These are phyloP conservation scores for Percopsis transmontana DNA, from an alignment of 2,113 vertebrate species.

Conservation along the genomic window DNA sequence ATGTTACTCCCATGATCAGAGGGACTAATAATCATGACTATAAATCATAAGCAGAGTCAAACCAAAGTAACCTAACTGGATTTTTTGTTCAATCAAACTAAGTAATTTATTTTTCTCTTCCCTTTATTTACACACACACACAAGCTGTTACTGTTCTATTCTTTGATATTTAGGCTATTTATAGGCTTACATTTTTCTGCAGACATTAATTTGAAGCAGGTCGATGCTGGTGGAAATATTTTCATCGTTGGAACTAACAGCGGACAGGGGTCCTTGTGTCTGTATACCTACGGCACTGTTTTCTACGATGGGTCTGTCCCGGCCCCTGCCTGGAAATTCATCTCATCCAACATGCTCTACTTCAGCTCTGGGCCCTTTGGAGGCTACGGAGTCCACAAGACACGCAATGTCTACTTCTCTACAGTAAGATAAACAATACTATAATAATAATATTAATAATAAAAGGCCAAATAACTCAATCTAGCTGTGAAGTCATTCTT, in stretches of 20 bases:
- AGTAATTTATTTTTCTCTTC: no score
- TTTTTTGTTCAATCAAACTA: no score
- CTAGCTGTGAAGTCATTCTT: no score
- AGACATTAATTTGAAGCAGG: constrained; percentile 16
- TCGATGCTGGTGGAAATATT: constrained; percentile 36
- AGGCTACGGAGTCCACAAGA: constrained; percentile 30
- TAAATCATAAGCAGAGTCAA: no score
- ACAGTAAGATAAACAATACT: constrained; percentile 4
- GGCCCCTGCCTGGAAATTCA: no score
- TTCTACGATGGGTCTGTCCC: no score
- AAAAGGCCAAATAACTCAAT: background rate
- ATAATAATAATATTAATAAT: no score
- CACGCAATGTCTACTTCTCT: fast-evolving
- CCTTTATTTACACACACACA: background rate
- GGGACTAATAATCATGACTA: no score
- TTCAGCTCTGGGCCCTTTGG: constrained; percentile 20
- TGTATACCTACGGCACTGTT: no score
- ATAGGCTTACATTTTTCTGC: background rate
- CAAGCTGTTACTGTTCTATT: background rate
- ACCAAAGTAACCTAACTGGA: no score
- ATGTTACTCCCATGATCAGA: no score
- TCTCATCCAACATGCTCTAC: constrained; percentile 8
- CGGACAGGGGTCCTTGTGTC: no score
- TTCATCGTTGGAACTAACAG: background rate
- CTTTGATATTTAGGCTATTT: background rate